phyloP scores from a whole-genome alignment of 2,888 invertebrate species.

The Dyspetes luteomarginatus region DNA sequence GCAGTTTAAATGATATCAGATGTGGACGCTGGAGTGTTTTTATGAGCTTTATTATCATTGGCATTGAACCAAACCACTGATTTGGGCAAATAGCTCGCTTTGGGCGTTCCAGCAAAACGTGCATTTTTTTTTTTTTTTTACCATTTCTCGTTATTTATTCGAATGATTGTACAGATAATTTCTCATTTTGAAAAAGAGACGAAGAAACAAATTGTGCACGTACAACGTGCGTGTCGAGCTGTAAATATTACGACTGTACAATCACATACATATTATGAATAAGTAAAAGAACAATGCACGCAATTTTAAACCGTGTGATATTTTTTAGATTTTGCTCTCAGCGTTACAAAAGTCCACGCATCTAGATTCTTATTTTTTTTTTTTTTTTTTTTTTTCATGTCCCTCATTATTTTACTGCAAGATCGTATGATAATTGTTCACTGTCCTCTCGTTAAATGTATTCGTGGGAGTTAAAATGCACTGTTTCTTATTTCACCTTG shows the following conservation, averaged over 20 bases:
- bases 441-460: neutral
- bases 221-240: neutral
- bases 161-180: neutral
- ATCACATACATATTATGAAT: neutral
- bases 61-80: conserved; percentile 34
- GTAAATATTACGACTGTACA: neutral
- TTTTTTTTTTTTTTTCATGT: neutral
- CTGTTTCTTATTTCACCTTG: no score
- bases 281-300: neutral
- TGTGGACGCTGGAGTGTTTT: neutral
- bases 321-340: neutral
- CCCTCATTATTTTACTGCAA: neutral
- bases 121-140: neutral
- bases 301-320: conserved; percentile 15
- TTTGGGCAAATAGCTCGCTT: neutral
- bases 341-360: neutral
- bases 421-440: neutral
- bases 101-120: neutral
- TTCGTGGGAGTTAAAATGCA: neutral
- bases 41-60: conserved; percentile 38
- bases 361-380: neutral
- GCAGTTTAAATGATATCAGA: conserved; percentile 40
- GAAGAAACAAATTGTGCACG: neutral
- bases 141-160: neutral
- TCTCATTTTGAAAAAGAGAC: neutral